These are phyloP conservation scores for Hirtodrosophila alboralis DNA, from an alignment of 2,888 invertebrate genomes.

Conservation along the genomic window DNA sequence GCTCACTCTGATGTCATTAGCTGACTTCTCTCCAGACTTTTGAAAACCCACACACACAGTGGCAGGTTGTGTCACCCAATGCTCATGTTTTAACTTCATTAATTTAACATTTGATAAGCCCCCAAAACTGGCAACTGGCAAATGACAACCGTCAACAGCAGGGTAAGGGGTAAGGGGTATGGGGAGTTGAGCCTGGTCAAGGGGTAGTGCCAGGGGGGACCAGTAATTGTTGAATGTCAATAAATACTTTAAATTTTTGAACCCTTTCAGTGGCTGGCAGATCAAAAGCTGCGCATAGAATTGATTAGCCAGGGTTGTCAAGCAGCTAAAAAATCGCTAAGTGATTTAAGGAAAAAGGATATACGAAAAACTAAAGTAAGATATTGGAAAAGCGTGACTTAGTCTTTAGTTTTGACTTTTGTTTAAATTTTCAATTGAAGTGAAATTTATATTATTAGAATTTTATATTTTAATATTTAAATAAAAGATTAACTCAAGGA, in stretches of 20 bases:
- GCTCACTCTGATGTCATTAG: slow-evolving; percentile 61
- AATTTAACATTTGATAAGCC: slow-evolving; percentile 76
- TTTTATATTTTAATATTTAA: too few species aligned
- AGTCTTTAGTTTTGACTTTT: too few species aligned
- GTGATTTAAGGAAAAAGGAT: too few species aligned
- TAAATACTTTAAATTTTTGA: slow-evolving; percentile 53
- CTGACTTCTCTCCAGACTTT: slow-evolving; percentile 24
- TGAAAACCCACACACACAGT: slow-evolving; percentile 23
- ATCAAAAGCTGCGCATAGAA: slow-evolving; percentile 56
- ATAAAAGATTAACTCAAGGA: slow-evolving; percentile 2
- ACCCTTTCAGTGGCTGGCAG: slow-evolving; percentile 27
- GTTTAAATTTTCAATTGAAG: too few species aligned
- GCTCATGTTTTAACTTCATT: slow-evolving; percentile 68
- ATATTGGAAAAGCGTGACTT: too few species aligned
- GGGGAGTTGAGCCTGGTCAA: not conserved
- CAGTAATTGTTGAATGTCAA: slow-evolving; percentile 60
- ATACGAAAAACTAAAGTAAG: too few species aligned
- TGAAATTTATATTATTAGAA: too few species aligned
- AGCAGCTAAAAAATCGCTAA: slow-evolving; percentile 3
- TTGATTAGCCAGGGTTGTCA: slow-evolving; percentile 63
- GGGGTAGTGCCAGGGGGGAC: slow-evolving; percentile 30
- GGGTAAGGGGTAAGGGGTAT: not conserved
- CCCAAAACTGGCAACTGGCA: slow-evolving; percentile 26
- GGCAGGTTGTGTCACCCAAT: slow-evolving; percentile 44
- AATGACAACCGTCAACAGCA: slow-evolving; percentile 43